Base-by-base conservation (phyloP, 1,140 invertebrate species). In the Sminthurides bifidus region DNA sequence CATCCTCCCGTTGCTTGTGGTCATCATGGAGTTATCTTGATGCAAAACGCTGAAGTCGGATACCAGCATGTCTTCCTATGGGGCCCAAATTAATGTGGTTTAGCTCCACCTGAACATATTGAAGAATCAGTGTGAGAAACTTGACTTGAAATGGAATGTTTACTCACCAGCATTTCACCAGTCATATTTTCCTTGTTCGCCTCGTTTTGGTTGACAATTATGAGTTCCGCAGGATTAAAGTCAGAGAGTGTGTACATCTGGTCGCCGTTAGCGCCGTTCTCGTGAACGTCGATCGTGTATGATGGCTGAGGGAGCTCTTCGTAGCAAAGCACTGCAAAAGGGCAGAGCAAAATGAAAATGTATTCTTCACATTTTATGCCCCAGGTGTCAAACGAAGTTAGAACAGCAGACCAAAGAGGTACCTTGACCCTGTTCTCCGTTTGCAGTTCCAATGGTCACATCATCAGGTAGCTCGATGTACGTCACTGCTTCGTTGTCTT, bases 201-300 rank as follows among this genome's bases (percentile, higher is more conserved):
- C n/a, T 57, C 55, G 12, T 51, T 49, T 8, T 33, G 14, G 24
- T 48, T 35, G 3, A 57, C 55, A 37, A 52, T 38, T 38, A 57
- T 57, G 5, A 52, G 37, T 27, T 45, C 35, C 2, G 29, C 55
- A 26, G 30, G 29, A 4, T 3, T 6, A 49, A 49, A 49, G 14
- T 49, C 46, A 3, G 46, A 31, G 6, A 49, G 30, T 3, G 46
- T 21, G 17, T 49, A 49, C 46, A 49, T 49, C 5, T 49, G 4
- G 23, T 49, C 23, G 6, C 35, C 12, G 5, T 49, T 12, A 5
- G n/a, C 3, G 35, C 17, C 4, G n/a, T n/a, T 23, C 14, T 49
- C 26, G n/a, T 43, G 41, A 3, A 33, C 6, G 23, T 49, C 29
- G 4, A 21, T 29, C 17, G 21, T 8, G 3, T 21, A 26, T 41